Percentiles rank a stretch among this genome's conserved stretches.
phyloP scores from a whole-genome alignment of 2,888 invertebrate genomes.

The Diarsia mendica region DNA sequence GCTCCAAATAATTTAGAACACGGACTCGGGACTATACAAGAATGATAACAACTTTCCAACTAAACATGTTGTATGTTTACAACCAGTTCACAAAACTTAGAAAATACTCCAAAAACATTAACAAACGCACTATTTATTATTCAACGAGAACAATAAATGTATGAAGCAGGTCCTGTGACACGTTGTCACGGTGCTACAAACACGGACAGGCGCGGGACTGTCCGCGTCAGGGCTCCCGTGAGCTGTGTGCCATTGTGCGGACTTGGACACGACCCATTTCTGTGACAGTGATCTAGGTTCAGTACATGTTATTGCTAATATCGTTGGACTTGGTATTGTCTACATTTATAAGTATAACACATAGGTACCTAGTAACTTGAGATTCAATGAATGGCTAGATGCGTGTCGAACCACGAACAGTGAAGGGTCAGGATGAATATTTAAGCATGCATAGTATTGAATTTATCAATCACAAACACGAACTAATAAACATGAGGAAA shows the following conservation, averaged over 20 bases:
- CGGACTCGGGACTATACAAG: background rate
- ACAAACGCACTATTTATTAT: constrained; percentile 13
- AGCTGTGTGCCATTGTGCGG: constrained; percentile 51
- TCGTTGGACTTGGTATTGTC: constrained; percentile 4
- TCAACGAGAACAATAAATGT: constrained; percentile 33
- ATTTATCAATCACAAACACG: background rate
- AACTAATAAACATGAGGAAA: background rate
- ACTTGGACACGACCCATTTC: constrained; percentile 60
- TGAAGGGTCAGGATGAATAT: background rate
- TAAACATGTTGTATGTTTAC: background rate
- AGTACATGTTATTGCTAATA: constrained; percentile 44
- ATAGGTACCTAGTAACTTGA: background rate
- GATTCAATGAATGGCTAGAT: background rate
- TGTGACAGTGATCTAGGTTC: constrained; percentile 58
- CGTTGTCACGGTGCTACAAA: constrained; percentile 54
- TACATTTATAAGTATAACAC: too few species aligned
- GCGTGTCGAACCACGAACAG: background rate
- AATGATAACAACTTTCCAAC: background rate
- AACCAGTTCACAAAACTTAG: too few species aligned
- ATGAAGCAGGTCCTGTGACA: constrained; percentile 50
- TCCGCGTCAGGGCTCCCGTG: constrained; percentile 51
- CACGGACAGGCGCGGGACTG: constrained; percentile 41
- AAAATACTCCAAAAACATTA: constrained; percentile 6
- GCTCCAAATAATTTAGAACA: background rate
- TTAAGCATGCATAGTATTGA: background rate